Evolutionary conservation across 2,888 invertebrate species (phyloP).

Genomic region (Epicampocera succincta): DNA sequence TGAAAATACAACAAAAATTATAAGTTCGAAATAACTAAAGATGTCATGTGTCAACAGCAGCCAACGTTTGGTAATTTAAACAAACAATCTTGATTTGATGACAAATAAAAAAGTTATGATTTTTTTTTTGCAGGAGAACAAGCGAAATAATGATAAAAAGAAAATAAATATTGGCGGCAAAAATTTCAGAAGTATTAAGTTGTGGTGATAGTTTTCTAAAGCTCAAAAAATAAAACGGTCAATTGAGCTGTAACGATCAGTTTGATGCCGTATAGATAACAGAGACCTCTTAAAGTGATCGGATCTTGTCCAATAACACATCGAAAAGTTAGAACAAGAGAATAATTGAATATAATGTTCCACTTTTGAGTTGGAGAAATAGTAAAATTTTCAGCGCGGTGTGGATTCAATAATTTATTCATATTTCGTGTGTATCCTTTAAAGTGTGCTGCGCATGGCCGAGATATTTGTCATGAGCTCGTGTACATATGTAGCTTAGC

Average conservation of each 20-base stretch:
- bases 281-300: too few relatives aligned
- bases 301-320: too few relatives aligned
- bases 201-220: slow-evolving; percentile 35
- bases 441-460: too few relatives aligned
- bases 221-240: not conserved
- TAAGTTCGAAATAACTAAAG: slow-evolving; percentile 52
- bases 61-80: slow-evolving; percentile 57
- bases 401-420: too few relatives aligned
- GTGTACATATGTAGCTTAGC: too few relatives aligned
- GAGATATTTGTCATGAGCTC: too few relatives aligned
- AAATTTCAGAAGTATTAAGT: slow-evolving; percentile 58
- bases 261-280: not conserved
- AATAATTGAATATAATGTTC: too few relatives aligned
- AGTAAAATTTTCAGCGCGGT: too few relatives aligned
- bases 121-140: not conserved
- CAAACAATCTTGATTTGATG: slow-evolving; percentile 29
- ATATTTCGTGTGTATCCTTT: too few relatives aligned
- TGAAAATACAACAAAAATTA: not conserved
- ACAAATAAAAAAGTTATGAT: slow-evolving; percentile 65
- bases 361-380: too few relatives aligned
- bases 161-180: slow-evolving; percentile 48
- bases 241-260: not conserved
- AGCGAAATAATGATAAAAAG: slow-evolving; percentile 10
- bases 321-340: too few relatives aligned
- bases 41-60: slow-evolving; percentile 68